Evolutionary conservation across 1,140 invertebrate genomes (phyloP).

Genomic region (Sarcophaga peregrina): DNA sequence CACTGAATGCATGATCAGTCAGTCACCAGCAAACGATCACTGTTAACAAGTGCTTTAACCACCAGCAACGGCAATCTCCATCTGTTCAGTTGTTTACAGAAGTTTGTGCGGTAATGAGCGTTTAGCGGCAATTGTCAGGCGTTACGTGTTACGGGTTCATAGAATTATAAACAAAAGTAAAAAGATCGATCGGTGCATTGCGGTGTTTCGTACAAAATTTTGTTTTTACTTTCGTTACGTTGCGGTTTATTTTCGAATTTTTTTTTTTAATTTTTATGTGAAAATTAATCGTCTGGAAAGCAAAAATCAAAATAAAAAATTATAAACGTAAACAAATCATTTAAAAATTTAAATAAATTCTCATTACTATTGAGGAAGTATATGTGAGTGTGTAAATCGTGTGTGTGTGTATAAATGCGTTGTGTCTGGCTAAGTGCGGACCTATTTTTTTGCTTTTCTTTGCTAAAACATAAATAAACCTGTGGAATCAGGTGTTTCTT

Average conservation of each 20-base stretch:
- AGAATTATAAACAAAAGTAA: neutral
- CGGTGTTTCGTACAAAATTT: neutral
- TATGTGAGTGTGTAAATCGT: neutral
- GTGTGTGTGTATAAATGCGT: too few species aligned
- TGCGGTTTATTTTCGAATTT: too few species aligned
- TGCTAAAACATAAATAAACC: slow-evolving; percentile 15
- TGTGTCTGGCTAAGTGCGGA: too few species aligned
- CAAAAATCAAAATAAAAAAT: too few species aligned
- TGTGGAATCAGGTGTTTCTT: slow-evolving; percentile 28
- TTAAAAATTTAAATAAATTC: neutral
- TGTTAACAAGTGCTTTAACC: slow-evolving; percentile 7
- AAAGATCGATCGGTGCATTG: neutral
- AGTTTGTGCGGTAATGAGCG: slow-evolving; percentile 16
- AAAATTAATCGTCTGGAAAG: slow-evolving; percentile 31
- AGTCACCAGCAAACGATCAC: neutral
- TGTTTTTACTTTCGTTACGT: neutral
- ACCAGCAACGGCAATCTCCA: neutral
- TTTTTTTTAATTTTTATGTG: neutral
- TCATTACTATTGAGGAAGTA: neutral
- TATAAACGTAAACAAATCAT: slow-evolving; percentile 24
- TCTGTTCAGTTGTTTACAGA: neutral
- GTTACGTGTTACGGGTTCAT: too few species aligned
- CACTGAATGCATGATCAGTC: neutral
- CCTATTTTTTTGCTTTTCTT: neutral
- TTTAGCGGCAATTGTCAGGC: neutral